A percentile compares a stretch with the other conserved stretches of the same genome.
Conservation (phyloP, 2,888 invertebrate species). For the Branchipolynoe longqiensis region DNA sequence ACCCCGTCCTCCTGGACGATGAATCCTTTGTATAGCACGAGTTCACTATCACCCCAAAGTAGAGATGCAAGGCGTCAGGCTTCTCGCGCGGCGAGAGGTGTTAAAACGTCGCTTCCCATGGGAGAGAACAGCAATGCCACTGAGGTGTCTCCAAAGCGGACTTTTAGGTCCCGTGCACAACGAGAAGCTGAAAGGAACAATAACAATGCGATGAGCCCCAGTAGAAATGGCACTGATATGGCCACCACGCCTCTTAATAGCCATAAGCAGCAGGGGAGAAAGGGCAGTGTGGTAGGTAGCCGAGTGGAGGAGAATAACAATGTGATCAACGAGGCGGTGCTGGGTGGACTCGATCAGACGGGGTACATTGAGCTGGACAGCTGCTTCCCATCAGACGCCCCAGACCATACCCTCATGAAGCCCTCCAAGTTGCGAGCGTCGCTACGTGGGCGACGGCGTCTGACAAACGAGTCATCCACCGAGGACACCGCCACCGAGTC, state of each 20-base stretch:
- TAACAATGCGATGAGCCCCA: neutral
- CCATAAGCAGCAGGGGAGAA: neutral
- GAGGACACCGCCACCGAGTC: neutral
- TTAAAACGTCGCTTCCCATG: no score
- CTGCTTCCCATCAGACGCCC: constrained; percentile 50
- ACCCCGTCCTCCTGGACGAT: constrained; percentile 29
- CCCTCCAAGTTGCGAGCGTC: constrained; percentile 68
- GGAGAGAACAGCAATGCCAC: neutral
- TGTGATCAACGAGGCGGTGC: neutral
- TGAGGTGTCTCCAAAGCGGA: neutral
- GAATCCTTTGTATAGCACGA: constrained; percentile 12
- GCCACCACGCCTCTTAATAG: neutral
- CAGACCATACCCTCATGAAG: constrained; percentile 66
- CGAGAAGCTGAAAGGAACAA: constrained; percentile 22
- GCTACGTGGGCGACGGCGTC: constrained; percentile 59
- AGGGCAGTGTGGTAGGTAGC: no score
- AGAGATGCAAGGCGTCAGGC: no score
- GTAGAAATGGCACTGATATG: neutral
- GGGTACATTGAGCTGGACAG: constrained; percentile 37
- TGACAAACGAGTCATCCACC: constrained; percentile 6
- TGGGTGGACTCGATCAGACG: neutral
- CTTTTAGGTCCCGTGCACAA: neutral
- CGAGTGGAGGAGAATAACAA: constrained; percentile 13
- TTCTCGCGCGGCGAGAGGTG: no score
- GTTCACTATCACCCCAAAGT: neutral